Base-by-base conservation (phyloP, 1,140 invertebrate genomes). In the Planococcus citri region DNA sequence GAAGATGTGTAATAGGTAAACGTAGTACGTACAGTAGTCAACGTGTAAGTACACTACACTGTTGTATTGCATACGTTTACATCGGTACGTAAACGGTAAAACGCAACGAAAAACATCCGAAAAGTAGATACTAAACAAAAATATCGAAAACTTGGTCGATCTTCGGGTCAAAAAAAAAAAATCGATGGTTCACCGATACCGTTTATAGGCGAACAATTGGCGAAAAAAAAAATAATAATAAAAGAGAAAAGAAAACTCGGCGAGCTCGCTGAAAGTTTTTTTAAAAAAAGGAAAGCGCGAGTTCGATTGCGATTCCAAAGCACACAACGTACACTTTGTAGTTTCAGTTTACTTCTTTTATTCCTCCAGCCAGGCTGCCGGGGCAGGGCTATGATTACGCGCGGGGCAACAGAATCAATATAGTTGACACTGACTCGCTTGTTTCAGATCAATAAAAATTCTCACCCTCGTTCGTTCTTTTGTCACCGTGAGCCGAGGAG, bases 371-470 rank as follows among this genome's bases (percentile, higher is more conserved):
- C n/a, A n/a, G n/a, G n/a, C n/a, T 9, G 41, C 41, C 41, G 24
- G 60, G 60, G 60, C 60, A 4, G 60, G 25, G 22, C 10, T 24
- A 64, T 64, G 60, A 64, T 64, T 64, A 64, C 60, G 60, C 60
- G 60, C 21, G 60, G 60, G 3, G 24, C 60, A 64, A 27, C 10
- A 20, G 60, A 64, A 64, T 64, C 60, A 64, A 64, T 64, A 64
- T 64, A 64, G 60, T 64, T 64, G 60, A 64, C 60, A 64, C 60
- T 64, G 60, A 64, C 60, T 64, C 60, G 25, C 27, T 68, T 27
- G 60, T 70, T 20, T 21, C 10, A 33, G 57, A 21, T 21, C 27
- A 61, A 20, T 37, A 12, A 1, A 33, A 64, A 51, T 27, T 24
- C 41, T 14, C 70, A 70, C 37, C 24, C 69, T n/a, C 24, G 38